Base-by-base conservation (phyloP, 2,113 vertebrate species). In the Caretta caretta region DNA sequence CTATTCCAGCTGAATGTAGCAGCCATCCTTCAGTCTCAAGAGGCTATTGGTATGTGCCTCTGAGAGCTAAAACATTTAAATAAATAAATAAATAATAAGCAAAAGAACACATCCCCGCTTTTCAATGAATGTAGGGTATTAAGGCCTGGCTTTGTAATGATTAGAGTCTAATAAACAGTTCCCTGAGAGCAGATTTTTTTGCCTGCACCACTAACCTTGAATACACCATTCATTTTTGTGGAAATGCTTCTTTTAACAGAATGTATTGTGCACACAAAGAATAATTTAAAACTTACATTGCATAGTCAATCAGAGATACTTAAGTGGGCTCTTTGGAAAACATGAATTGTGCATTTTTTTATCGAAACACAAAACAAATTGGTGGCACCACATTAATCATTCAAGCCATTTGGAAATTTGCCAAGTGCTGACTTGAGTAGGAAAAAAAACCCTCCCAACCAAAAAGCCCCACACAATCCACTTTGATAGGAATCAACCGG, bases 381-480 rank as follows among this genome's bases (percentile, higher is more conserved):
- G 84, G 92, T 97, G 92, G 90, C 96, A 96, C 88, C 87, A 93
- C 96, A 98, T 97, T 97, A 97, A 98, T 98, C 97, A 97, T 96
- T 94, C 75, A 93, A 93, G 83, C 76, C 3, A 0, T 83, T 87
- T 93, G 85, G 93, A 96, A 97, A 95, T 62, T 31, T 93, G 92
- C 89, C 96, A 78, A 95, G 80, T 53, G 91, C 92, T 87, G 91
- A 85, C 93, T 90, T 87, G 87, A 81, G 75, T 88, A 38, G 53
- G 83, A 86, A 27, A 38, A 89, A n/a, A 80, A 19, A 90, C n/a
- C 42, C 46, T 35, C n/a, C 56, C 11, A 82, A 38, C 46, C 0
- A 24, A 59, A 65, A 65, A 27, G 59, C 53, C 14, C 49, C 82
- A 31, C 42, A 22, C 56, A 83, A 78, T 35, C 80, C 59, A 87